Percentiles rank a stretch among this genome's conserved stretches.
phyloP scores from a whole-genome alignment of 2,113 vertebrate genomes.

The Paracanthobrama guichenoti region DNA sequence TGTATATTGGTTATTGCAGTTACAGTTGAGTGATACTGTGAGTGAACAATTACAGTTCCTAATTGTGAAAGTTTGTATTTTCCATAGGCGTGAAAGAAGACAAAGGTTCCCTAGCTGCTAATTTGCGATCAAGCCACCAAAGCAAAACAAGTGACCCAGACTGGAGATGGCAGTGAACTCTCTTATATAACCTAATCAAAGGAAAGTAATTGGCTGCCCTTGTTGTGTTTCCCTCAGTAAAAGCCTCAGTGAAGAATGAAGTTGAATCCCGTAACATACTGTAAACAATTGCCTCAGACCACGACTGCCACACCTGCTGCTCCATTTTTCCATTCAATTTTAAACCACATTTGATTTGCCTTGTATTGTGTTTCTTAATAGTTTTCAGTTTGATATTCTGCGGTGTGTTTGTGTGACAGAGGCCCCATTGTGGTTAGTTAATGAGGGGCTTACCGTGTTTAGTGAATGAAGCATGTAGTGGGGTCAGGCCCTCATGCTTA shows the following conservation, averaged over 20 bases:
- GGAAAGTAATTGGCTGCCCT: conserved; percentile 58
- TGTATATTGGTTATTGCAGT: conserved; percentile 56
- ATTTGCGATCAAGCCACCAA: conserved; percentile 56
- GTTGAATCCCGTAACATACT: neutral
- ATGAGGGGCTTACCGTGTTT: conserved; percentile 43
- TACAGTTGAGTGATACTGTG: conserved; percentile 55
- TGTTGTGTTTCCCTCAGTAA: conserved; percentile 48
- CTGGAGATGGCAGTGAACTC: conserved; percentile 53
- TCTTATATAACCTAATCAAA: conserved; percentile 61
- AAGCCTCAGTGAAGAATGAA: conserved; percentile 38
- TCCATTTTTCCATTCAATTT: conserved; percentile 1
- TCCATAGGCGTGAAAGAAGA: conserved; percentile 38
- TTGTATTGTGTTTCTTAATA: conserved; percentile 4
- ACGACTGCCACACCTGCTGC: neutral
- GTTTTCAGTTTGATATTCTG: conserved; percentile 24
- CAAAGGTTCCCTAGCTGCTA: conserved; percentile 42
- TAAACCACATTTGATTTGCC: neutral
- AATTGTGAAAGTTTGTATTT: conserved; percentile 61
- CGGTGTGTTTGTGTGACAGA: conserved; percentile 10
- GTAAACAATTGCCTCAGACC: neutral
- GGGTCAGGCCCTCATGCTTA: conserved; percentile 32
- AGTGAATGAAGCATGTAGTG: conserved; percentile 31
- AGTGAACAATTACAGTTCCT: conserved; percentile 56
- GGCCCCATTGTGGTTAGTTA: conserved; percentile 42
- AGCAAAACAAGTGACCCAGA: conserved; percentile 61